Conservation (phyloP, 1,140 invertebrate genomes). For the Caerostris darwini region DNA sequence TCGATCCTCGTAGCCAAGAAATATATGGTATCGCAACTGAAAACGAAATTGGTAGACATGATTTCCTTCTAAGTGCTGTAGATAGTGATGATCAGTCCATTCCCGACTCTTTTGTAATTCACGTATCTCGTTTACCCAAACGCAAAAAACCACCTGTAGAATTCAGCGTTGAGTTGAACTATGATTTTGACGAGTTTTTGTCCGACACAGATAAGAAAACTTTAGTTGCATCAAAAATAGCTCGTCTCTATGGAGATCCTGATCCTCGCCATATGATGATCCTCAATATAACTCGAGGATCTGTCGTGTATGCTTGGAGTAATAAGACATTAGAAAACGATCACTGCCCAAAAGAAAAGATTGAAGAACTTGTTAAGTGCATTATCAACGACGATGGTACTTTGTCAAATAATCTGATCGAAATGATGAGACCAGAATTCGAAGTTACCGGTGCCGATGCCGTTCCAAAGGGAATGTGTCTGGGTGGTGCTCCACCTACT, state of each 20-base stretch:
- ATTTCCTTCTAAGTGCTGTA: conserved; percentile 89
- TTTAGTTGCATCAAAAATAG: conserved; percentile 90
- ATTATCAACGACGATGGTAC: conserved; percentile 83
- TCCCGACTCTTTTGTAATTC: conserved; percentile 90
- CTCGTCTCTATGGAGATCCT: conserved; percentile 88
- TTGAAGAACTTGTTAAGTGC: conserved; percentile 87
- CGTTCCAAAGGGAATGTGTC: conserved; percentile 78
- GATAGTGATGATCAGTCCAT: conserved; percentile 86
- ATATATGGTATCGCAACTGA: conserved; percentile 93
- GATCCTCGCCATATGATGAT: conserved; percentile 88
- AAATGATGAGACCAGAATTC: conserved; percentile 89
- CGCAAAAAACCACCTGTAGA: conserved; percentile 85
- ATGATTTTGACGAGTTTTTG: conserved; percentile 87
- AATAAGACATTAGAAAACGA: conserved; percentile 87
- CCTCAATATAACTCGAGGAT: conserved; percentile 83
- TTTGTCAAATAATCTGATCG: conserved; percentile 85
- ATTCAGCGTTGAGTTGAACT: conserved; percentile 87
- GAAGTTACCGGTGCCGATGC: conserved; percentile 85
- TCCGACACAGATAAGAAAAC: conserved; percentile 84
- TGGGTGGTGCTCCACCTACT: conserved; percentile 34
- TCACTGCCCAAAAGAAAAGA: conserved; percentile 89
- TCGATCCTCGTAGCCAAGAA: conserved; percentile 93
- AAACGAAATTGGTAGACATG: conserved; percentile 87
- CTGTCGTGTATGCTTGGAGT: conserved; percentile 88
- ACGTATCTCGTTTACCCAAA: conserved; percentile 84